Evolutionary conservation across 2,113 vertebrate genomes (phyloP).

Genomic region (Jacana jacana): DNA sequence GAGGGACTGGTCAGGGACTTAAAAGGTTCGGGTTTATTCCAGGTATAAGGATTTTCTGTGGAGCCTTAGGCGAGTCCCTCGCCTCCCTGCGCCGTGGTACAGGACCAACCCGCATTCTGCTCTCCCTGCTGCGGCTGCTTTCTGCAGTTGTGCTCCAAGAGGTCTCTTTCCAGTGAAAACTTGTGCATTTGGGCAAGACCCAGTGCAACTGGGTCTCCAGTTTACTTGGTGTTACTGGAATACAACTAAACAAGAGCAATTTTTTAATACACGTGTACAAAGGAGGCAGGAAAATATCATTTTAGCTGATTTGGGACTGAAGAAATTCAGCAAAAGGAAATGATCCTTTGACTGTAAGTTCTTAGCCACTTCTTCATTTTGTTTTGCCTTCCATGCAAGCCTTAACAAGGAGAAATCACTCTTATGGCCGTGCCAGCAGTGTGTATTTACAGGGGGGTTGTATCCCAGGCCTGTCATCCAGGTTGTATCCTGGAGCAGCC

Average conservation of each 20-base stretch:
- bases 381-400: not conserved
- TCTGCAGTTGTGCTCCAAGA: not conserved
- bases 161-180: not conserved
- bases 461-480: not conserved
- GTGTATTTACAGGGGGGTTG: not conserved
- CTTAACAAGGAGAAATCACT: not conserved
- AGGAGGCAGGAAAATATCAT: not conserved
- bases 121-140: not conserved
- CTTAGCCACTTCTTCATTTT: conserved; percentile 36
- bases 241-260: not conserved
- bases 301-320: conserved; percentile 4
- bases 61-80: not conserved
- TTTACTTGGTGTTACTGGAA: conserved; percentile 1
- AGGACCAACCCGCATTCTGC: not conserved
- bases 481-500: not conserved
- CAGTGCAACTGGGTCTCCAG: not conserved
- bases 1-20: not conserved
- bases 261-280: conserved; percentile 13
- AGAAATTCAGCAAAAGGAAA: not conserved
- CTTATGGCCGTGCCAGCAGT: not conserved
- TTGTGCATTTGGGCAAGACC: not conserved
- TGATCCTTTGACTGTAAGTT: not conserved
- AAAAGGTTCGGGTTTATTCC: not conserved
- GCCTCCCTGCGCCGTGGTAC: not conserved
- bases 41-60: not conserved